Conservation (phyloP, 2,888 invertebrate genomes). For the Aphodius sticticus region DNA sequence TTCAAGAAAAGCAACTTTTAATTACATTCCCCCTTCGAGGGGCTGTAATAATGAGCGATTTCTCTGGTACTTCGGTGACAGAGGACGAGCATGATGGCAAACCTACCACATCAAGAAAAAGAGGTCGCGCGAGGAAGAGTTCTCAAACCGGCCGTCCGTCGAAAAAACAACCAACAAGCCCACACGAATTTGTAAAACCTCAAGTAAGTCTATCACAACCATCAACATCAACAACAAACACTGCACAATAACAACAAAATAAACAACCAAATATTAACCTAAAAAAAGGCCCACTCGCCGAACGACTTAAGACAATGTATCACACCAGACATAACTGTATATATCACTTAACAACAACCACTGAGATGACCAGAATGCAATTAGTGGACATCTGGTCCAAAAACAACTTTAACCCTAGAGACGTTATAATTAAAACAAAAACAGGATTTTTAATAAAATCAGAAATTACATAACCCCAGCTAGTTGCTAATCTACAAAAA, state of each 20-base stretch:
- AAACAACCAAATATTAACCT: background rate
- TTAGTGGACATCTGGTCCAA: background rate
- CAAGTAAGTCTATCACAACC: background rate
- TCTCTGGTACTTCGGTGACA: no score
- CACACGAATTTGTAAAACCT: constrained; percentile 5
- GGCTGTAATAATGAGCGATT: no score
- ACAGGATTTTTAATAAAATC: constrained; percentile 14
- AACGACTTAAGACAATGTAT: background rate
- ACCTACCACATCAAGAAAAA: no score
- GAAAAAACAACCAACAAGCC: background rate
- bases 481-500: background rate
- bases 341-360: background rate
- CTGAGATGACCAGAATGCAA: constrained; percentile 10
- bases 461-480: background rate
- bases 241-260: constrained; percentile 6
- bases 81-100: no score
- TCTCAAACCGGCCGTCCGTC: background rate
- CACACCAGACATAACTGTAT: background rate
- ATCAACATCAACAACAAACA: background rate
- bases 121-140: no score
- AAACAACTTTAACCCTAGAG: background rate
- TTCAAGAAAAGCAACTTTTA: no score
- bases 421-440: constrained; percentile 14
- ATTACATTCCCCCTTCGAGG: no score
- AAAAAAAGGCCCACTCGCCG: background rate